phyloP scores from a whole-genome alignment of 2,888 invertebrate genomes.

The Drosophila kokeensis region DNA sequence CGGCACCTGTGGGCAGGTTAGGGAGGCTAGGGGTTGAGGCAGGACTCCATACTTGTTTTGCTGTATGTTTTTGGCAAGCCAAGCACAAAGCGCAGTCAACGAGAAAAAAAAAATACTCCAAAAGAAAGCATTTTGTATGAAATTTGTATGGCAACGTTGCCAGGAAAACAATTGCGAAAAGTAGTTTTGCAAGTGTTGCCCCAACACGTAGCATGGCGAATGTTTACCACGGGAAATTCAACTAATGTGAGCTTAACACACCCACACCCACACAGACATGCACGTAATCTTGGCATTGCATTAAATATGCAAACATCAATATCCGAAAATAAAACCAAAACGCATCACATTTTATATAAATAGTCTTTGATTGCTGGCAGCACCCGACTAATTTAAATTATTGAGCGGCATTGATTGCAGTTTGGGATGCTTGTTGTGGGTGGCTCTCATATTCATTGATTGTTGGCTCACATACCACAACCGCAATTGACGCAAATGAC shows the following conservation, averaged over 20 bases:
- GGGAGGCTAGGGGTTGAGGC: not conserved
- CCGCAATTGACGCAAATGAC: slow-evolving; percentile 70
- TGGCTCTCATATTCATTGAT: slow-evolving; percentile 40
- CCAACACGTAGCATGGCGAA: slow-evolving; percentile 62
- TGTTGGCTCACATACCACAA: slow-evolving; percentile 22
- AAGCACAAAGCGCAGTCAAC: slow-evolving; percentile 40
- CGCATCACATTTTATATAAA: slow-evolving; percentile 42
- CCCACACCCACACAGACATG: slow-evolving; percentile 21
- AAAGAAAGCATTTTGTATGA: slow-evolving; percentile 38
- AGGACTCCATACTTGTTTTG: slow-evolving; percentile 60
- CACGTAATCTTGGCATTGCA: slow-evolving; percentile 6
- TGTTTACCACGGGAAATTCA: slow-evolving; percentile 73
- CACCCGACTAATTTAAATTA: slow-evolving; percentile 65
- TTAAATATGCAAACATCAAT: slow-evolving; percentile 52
- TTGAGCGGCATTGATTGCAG: slow-evolving; percentile 71
- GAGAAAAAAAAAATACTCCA: not conserved
- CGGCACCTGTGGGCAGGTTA: slow-evolving; percentile 59
- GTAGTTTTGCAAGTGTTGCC: slow-evolving; percentile 65
- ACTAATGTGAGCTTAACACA: slow-evolving; percentile 58
- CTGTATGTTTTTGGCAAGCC: slow-evolving; percentile 68
- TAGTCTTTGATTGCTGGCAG: slow-evolving; percentile 17
- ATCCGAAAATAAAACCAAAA: slow-evolving; percentile 49
- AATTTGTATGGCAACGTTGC: slow-evolving; percentile 68
- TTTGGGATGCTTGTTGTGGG: not conserved
- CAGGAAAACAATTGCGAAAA: slow-evolving; percentile 79